Conservation (phyloP, 1,140 invertebrate genomes). For the Sesamia nonagrioides region DNA sequence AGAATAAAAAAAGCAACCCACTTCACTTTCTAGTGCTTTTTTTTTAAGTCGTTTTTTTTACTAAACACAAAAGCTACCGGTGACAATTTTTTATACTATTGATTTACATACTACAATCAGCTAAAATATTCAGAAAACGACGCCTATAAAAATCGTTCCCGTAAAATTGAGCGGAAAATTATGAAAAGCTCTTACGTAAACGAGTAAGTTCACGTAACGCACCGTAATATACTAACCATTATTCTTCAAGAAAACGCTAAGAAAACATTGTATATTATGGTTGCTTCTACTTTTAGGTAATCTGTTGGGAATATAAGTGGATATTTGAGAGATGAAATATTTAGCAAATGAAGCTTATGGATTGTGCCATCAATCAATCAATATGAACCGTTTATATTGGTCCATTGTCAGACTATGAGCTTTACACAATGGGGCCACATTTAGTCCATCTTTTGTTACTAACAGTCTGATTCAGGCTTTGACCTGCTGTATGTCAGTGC, state of each 20-base stretch:
- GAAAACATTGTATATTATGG: background rate
- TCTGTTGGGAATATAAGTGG: constrained; percentile 2
- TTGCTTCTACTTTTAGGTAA: background rate
- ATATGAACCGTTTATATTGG: background rate
- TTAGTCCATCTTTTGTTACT: background rate
- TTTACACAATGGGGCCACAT: background rate
- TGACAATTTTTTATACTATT: background rate
- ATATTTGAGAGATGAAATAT: constrained; percentile 22
- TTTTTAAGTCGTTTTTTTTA: too few species aligned
- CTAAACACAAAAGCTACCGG: background rate
- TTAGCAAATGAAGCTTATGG: background rate
- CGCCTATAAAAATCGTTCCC: background rate
- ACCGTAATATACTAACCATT: background rate
- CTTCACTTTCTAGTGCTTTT: too few species aligned
- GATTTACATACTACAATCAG: background rate
- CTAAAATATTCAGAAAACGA: background rate
- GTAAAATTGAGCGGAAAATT: background rate
- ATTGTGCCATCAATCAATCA: constrained; percentile 8
- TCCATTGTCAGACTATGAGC: background rate
- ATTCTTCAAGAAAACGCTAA: background rate
- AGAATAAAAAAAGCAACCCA: too few species aligned
- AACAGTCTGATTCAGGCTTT: background rate
- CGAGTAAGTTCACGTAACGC: background rate
- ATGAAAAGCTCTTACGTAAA: background rate
- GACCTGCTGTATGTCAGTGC: background rate